These are phyloP conservation scores for Monopterus albus DNA, from an alignment of 2,113 vertebrate genomes.

Conservation along the genomic window DNA sequence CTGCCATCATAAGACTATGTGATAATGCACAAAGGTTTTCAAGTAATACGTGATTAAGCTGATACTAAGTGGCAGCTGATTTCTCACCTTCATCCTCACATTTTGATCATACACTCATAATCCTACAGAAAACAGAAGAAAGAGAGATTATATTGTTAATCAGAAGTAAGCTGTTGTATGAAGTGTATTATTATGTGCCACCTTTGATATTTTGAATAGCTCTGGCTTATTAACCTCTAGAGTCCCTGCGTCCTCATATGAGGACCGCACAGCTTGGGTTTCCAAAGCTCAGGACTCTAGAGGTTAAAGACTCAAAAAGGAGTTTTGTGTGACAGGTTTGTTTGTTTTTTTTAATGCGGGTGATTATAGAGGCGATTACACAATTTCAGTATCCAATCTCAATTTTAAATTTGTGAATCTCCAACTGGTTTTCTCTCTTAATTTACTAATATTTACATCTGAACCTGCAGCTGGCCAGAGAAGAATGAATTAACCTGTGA, in stretches of 20 bases:
- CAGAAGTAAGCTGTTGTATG: neutral
- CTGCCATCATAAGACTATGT: neutral
- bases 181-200: neutral
- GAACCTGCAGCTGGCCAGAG: slow-evolving; percentile 74
- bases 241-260: no score
- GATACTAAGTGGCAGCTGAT: slow-evolving; percentile 8
- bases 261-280: no score
- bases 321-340: slow-evolving; percentile 9
- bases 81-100: neutral
- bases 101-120: neutral
- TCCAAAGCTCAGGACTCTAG: no score
- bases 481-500: slow-evolving; percentile 76
- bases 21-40: neutral
- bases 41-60: neutral
- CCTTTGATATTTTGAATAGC: neutral
- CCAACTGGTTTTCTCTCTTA: slow-evolving; percentile 44
- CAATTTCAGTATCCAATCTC: slow-evolving; percentile 36
- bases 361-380: slow-evolving; percentile 34
- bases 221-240: no score
- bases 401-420: slow-evolving; percentile 48
- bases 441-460: slow-evolving; percentile 75
- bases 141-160: neutral
- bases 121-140: neutral
- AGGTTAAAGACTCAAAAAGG: no score
- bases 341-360: slow-evolving; percentile 27